phyloP scores from a whole-genome alignment of 2,113 vertebrate genomes.

The Oriolus oriolus region DNA sequence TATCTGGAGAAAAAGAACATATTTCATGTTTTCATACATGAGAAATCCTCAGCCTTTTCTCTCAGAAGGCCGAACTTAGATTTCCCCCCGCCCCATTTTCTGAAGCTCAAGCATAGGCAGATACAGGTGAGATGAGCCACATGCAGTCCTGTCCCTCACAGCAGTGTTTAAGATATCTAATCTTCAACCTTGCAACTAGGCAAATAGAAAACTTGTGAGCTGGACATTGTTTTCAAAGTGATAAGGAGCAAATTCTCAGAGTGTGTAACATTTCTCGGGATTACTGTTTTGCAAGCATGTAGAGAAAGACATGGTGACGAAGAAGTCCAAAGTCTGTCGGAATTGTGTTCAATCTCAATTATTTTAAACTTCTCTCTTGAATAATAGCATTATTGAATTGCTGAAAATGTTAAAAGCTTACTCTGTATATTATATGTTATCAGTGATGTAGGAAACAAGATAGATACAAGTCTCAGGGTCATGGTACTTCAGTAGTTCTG shows the following conservation, averaged over 20 bases:
- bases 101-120: accelerated
- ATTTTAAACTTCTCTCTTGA: not conserved
- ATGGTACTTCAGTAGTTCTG: not conserved
- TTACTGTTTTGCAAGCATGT: not conserved
- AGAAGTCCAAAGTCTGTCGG: not conserved
- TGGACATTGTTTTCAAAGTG: not conserved
- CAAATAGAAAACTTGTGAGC: not conserved
- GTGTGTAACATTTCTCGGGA: not conserved
- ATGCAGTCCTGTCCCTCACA: not conserved
- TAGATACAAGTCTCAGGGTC: not conserved
- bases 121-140: not conserved
- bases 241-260: not conserved
- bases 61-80: not conserved
- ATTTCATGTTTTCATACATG: not conserved
- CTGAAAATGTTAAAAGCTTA: not conserved
- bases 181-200: not conserved
- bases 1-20: not conserved
- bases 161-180: not conserved
- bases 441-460: not conserved
- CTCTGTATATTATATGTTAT: accelerated
- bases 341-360: not conserved
- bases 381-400: not conserved
- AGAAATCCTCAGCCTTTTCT: not conserved
- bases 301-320: not conserved
- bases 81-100: accelerated